Conservation (phyloP, 2,797 vertebrate species). For the Neostethus bicornis region DNA sequence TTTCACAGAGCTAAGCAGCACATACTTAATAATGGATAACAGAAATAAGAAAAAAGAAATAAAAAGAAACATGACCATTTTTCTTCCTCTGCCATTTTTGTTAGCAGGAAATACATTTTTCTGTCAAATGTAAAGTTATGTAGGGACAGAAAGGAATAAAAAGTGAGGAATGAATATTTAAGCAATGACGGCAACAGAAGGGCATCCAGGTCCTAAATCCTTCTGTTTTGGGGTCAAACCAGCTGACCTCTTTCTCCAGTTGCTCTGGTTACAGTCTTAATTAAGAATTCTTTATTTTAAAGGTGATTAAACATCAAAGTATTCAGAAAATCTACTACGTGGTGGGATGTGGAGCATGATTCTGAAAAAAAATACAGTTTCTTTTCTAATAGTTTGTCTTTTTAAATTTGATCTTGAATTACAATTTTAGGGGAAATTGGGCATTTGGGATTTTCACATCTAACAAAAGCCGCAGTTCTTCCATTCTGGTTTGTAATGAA, state of each 20-base stretch:
- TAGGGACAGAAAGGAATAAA: slow-evolving; percentile 17
- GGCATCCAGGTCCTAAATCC: slow-evolving; percentile 44
- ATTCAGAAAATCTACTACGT: slow-evolving; percentile 27
- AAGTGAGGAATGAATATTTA: slow-evolving; percentile 35
- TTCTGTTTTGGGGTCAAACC: slow-evolving; percentile 34
- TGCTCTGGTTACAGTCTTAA: slow-evolving; percentile 32
- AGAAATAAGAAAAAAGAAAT: slow-evolving; percentile 28
- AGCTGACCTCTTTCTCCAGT: slow-evolving; percentile 49
- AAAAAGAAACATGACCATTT: slow-evolving; percentile 46
- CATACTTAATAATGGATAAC: slow-evolving; percentile 56
- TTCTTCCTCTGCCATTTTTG: slow-evolving; percentile 47
- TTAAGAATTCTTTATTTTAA: slow-evolving; percentile 50
- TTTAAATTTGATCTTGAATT: neutral
- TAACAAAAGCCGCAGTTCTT: slow-evolving; percentile 14
- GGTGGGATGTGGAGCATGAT: neutral
- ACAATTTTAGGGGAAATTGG: slow-evolving; percentile 21
- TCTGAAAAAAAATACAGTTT: slow-evolving; percentile 10
- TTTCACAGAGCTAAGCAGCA: slow-evolving; percentile 45
- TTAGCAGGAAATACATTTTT: slow-evolving; percentile 38
- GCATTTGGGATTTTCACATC: slow-evolving; percentile 20
- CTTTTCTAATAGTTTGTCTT: neutral
- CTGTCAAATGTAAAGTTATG: slow-evolving; percentile 35
- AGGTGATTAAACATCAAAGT: slow-evolving; percentile 45
- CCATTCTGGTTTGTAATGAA: slow-evolving; percentile 11
- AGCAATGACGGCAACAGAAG: slow-evolving; percentile 22